These are phyloP conservation scores for Mus spicilegus DNA, from an alignment of 2,113 vertebrate genomes.

Conservation along the genomic window DNA sequence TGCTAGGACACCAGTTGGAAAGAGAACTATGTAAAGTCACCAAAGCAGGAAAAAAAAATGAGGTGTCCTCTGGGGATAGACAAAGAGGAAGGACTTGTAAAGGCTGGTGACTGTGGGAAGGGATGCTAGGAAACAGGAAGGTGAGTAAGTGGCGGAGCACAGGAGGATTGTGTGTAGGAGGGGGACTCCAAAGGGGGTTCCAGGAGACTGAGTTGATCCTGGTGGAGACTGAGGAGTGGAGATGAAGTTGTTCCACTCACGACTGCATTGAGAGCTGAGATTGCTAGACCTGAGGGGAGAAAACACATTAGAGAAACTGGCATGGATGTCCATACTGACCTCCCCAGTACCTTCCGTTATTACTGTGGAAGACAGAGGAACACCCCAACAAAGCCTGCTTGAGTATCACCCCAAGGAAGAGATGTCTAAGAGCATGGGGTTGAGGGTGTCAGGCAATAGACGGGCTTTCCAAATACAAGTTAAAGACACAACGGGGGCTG, in stretches of 20 bases:
- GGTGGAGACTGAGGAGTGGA: not conserved
- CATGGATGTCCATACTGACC: accelerated
- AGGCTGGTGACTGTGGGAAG: not conserved
- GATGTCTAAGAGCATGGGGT: not conserved
- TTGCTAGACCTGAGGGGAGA: slow-evolving; percentile 50
- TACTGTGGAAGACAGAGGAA: not conserved
- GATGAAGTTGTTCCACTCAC: not conserved
- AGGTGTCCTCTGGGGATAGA: too few species aligned
- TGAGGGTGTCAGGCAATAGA: not conserved
- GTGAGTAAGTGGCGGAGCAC: not conserved
- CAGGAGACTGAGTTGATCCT: not conserved
- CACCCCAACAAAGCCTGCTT: not conserved
- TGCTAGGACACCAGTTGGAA: not conserved
- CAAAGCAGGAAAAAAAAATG: not conserved
- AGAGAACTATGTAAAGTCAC: not conserved
- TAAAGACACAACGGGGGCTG: not conserved
- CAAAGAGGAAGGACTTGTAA: not conserved
- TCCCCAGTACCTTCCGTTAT: accelerated
- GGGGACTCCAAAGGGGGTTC: not conserved
- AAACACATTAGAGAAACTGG: not conserved
- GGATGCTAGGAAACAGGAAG: slow-evolving; percentile 52
- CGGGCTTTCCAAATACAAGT: not conserved
- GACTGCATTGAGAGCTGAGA: not conserved
- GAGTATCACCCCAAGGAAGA: not conserved
- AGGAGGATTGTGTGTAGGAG: not conserved